Evolutionary conservation across 2,113 vertebrate species (phyloP).

Genomic region (Myrmecobius fasciatus): DNA sequence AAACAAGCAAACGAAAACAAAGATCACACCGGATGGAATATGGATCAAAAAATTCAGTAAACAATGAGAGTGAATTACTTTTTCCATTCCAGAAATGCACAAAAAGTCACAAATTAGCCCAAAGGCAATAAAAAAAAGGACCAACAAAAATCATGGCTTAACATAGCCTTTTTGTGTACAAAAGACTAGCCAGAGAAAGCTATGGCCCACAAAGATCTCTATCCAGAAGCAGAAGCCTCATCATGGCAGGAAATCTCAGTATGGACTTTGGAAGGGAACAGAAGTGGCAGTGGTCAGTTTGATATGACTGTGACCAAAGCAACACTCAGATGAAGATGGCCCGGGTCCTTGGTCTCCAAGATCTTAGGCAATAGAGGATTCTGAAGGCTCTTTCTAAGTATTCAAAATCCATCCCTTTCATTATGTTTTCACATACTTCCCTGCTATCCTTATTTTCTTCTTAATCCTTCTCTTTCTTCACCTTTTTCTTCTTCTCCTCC

Average conservation of each 20-base stretch:
- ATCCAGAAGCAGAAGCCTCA: background rate
- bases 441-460: background rate
- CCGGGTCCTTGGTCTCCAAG: background rate
- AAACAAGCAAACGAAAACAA: background rate
- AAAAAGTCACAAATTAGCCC: background rate
- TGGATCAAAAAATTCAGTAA: background rate
- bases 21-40: background rate
- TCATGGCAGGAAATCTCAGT: background rate
- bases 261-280: background rate
- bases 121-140: background rate
- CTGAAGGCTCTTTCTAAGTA: background rate
- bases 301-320: background rate
- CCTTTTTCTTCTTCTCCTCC: background rate
- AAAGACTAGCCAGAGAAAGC: background rate
- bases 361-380: background rate
- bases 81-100: background rate
- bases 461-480: background rate
- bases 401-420: background rate
- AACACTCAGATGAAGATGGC: background rate
- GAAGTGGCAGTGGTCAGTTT: background rate
- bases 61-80: background rate
- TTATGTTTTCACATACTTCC: background rate
- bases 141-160: background rate
- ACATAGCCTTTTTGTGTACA: background rate
- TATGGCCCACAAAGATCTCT: background rate